Conservation (phyloP, 2,113 vertebrate genomes). For the Climacteris rufus region DNA sequence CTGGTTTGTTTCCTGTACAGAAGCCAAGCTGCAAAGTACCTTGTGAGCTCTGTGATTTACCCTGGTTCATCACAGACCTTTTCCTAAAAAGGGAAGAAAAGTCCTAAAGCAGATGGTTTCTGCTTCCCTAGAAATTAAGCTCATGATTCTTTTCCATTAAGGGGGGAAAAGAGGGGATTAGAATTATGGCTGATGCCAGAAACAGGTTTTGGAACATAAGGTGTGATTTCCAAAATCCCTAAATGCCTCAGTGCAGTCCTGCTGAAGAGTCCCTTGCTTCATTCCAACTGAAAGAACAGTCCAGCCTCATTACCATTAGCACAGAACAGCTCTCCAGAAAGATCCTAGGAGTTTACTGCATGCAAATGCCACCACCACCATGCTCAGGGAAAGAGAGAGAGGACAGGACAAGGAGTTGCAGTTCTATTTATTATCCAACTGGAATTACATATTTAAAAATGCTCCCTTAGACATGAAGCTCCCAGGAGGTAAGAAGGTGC, state of each 20-base stretch:
- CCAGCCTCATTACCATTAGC: not conserved
- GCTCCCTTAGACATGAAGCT: not conserved
- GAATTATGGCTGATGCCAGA: not conserved
- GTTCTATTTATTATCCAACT: not conserved
- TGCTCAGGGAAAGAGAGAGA: not conserved
- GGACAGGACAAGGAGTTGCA: not conserved
- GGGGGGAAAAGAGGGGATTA: not conserved
- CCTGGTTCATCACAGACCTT: not conserved
- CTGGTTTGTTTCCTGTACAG: not conserved
- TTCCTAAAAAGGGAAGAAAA: not conserved
- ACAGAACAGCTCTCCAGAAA: not conserved
- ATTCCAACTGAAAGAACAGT: not conserved
- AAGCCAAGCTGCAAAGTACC: not conserved
- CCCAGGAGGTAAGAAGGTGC: not conserved
- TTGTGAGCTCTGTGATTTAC: not conserved
- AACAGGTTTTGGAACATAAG: not conserved
- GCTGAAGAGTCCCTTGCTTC: not conserved
- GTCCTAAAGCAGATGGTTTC: constrained; percentile 15
- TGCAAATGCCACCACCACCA: not conserved
- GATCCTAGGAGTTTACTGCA: not conserved
- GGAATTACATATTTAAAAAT: not conserved
- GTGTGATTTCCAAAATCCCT: not conserved
- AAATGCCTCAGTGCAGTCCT: not conserved
- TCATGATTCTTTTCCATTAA: not conserved
- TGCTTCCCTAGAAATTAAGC: not conserved